phyloP scores from a whole-genome alignment of 2,888 invertebrate genomes.

The Trissolcus japonicus region DNA sequence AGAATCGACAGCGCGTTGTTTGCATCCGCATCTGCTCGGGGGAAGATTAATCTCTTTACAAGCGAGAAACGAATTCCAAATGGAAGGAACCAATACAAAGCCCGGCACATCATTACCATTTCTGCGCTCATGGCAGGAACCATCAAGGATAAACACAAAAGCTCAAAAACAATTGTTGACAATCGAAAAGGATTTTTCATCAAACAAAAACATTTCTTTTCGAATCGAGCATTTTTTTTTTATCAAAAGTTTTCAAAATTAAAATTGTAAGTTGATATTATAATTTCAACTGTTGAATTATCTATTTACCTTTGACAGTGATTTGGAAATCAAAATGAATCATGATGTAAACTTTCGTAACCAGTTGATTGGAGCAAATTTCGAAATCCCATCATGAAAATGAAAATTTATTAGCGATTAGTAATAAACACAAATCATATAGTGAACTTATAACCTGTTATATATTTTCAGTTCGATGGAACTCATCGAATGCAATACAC shows the following conservation, averaged over 20 bases:
- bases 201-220: too few relatives aligned
- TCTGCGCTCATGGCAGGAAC: slow-evolving; percentile 17
- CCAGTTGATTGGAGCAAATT: slow-evolving; percentile 29
- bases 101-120: slow-evolving; percentile 37
- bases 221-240: too few relatives aligned
- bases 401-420: not conserved
- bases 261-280: too few relatives aligned
- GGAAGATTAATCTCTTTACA: slow-evolving; percentile 55
- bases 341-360: slow-evolving; percentile 21
- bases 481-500: slow-evolving; percentile 16
- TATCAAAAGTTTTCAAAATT: too few relatives aligned
- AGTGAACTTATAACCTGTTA: too few relatives aligned
- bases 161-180: slow-evolving; percentile 31
- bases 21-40: slow-evolving; percentile 53
- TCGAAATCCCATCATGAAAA: too few relatives aligned
- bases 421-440: not conserved
- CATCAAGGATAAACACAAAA: slow-evolving; percentile 2
- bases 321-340: too few relatives aligned
- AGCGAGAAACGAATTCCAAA: slow-evolving; percentile 46
- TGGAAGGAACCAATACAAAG: slow-evolving; percentile 35
- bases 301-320: too few relatives aligned
- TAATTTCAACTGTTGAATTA: too few relatives aligned
- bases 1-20: slow-evolving; percentile 52
- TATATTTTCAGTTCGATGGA: slow-evolving; percentile 5
- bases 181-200: too few relatives aligned